Conservation (phyloP, 2,113 vertebrate species). For the Elgaria multicarinata region DNA sequence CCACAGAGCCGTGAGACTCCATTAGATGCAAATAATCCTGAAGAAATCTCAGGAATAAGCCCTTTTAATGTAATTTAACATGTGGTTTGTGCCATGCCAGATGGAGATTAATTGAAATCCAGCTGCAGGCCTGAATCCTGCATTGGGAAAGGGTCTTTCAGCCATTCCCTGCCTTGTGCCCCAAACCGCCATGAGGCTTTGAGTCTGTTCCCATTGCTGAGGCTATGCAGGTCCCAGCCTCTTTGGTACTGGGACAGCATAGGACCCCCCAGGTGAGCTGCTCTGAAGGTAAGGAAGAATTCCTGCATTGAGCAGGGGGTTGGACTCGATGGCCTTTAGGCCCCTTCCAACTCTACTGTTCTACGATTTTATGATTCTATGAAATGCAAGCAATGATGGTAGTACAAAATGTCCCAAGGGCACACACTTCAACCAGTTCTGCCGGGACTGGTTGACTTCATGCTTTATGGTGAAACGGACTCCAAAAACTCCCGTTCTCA, state of each 20-base stretch:
- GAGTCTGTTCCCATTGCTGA: background rate
- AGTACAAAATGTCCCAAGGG: no score
- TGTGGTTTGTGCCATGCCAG: background rate
- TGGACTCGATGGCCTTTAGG: no score
- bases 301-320: no score
- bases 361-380: no score
- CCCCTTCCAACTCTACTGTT: no score
- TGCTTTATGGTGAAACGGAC: no score
- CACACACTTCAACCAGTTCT: background rate
- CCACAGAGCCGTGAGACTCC: rapidly evolving
- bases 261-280: background rate
- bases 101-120: background rate
- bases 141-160: background rate
- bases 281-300: background rate
- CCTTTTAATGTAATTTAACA: background rate
- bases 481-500: background rate
- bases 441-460: background rate
- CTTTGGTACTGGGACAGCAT: background rate
- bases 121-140: background rate
- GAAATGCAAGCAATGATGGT: no score
- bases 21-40: rapidly evolving
- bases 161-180: background rate
- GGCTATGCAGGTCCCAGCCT: background rate
- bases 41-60: background rate
- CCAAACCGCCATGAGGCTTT: rapidly evolving